Evolutionary conservation across 2,797 vertebrate genomes (phyloP).

Genomic region (Discoglossus pictus): DNA sequence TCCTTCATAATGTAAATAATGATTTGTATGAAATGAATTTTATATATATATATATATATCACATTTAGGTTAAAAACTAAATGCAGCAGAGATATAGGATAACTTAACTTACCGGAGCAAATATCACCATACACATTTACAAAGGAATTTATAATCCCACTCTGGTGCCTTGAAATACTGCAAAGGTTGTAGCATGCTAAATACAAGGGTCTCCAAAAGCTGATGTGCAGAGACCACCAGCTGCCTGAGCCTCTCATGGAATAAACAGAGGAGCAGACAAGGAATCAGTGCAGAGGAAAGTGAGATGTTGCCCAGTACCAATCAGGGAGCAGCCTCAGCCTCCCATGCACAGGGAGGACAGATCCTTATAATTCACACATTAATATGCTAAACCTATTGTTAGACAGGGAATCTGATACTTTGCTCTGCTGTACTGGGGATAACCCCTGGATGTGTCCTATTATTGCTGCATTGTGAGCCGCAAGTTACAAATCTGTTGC

Average conservation of each 20-base stretch:
- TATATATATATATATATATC: too few species aligned
- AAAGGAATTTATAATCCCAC: slow-evolving; percentile 81
- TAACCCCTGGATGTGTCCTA: too few species aligned
- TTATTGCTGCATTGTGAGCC: too few species aligned
- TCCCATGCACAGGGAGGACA: slow-evolving; percentile 71
- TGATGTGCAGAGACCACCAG: slow-evolving; percentile 64
- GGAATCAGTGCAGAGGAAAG: slow-evolving; percentile 75
- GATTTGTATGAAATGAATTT: too few species aligned
- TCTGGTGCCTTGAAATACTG: slow-evolving; percentile 73
- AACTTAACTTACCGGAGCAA: slow-evolving; percentile 94
- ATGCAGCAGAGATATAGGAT: too few species aligned
- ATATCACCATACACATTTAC: slow-evolving; percentile 99
- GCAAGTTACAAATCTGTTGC: too few species aligned
- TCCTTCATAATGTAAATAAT: too few species aligned
- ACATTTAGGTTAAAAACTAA: too few species aligned
- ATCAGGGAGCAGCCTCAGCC: slow-evolving; percentile 72
- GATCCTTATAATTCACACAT: slow-evolving; percentile 66
- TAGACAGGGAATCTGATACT: slow-evolving; percentile 57
- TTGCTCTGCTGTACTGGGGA: slow-evolving; percentile 55
- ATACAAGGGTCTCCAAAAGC: slow-evolving; percentile 72
- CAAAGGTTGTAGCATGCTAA: slow-evolving; percentile 80
- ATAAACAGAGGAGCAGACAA: slow-evolving; percentile 71
- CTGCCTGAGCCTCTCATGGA: slow-evolving; percentile 69
- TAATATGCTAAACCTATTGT: slow-evolving; percentile 58
- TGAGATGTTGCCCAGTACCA: slow-evolving; percentile 71